A percentile compares a stretch with the other conserved stretches of the same genome.
Evolutionary conservation across 2,113 vertebrate species (phyloP).

Genomic region (Heterotis niloticus): DNA sequence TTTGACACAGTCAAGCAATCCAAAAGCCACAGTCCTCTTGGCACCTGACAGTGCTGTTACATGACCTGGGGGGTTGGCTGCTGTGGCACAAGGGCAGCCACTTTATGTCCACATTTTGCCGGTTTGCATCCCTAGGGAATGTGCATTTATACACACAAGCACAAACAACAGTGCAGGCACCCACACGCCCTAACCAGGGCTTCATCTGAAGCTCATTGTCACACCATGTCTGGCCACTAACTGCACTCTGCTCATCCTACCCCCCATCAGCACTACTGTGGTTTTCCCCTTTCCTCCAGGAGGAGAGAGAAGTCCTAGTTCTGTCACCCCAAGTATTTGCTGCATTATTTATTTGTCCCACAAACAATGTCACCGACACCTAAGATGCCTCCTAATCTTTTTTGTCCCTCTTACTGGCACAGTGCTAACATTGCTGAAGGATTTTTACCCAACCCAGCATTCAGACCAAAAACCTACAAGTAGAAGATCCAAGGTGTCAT

Average conservation of each 20-base stretch:
- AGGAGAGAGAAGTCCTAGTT: not conserved
- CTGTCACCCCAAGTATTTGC: not conserved
- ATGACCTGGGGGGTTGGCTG: not conserved
- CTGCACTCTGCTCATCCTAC: not conserved
- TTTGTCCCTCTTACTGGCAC: not conserved
- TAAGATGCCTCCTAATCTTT: not conserved
- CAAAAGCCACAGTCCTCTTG: too few species aligned
- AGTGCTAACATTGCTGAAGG: not conserved
- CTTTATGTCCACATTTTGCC: not conserved
- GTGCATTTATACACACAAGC: not conserved
- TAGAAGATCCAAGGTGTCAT: too few species aligned
- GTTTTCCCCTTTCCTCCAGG: not conserved
- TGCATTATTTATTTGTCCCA: not conserved
- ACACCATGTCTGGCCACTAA: not conserved
- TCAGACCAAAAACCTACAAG: constrained; percentile 11
- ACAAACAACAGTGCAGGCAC: not conserved
- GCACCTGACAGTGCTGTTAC: too few species aligned
- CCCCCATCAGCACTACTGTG: not conserved
- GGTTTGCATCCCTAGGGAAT: constrained; percentile 1
- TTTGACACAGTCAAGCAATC: too few species aligned
- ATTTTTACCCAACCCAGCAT: not conserved
- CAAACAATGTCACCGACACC: not conserved
- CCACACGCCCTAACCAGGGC: not conserved
- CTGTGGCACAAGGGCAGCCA: not conserved
- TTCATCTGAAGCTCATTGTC: not conserved